These are phyloP conservation scores for Drosophila bocqueti DNA, from an alignment of 1,140 invertebrate species.

Conservation along the genomic window DNA sequence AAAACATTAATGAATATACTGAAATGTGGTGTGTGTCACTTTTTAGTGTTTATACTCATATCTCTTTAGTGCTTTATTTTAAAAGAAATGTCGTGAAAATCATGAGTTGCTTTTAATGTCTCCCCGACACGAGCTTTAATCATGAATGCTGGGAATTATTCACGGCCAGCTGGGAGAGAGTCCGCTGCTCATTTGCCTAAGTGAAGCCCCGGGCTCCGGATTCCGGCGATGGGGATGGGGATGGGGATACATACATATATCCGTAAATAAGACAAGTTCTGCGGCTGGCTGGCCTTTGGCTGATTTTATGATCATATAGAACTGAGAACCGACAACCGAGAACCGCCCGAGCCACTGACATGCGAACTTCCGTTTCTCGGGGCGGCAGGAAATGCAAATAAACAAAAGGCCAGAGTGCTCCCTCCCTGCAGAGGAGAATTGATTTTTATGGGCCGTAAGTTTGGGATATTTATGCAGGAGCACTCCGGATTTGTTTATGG, in stretches of 20 bases:
- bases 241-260: background rate
- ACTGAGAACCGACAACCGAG: background rate
- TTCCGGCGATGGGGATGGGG: conserved; percentile 1
- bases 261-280: conserved; percentile 51
- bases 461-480: conserved; percentile 77
- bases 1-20: conserved; percentile 11
- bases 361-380: conserved; percentile 72
- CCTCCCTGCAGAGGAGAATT: conserved; percentile 58
- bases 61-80: background rate
- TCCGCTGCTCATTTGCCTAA: conserved; percentile 38
- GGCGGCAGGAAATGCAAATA: conserved; percentile 79
- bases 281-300: conserved; percentile 54
- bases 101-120: conserved; percentile 24
- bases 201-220: conserved; percentile 31
- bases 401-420: conserved; percentile 61
- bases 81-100: conserved; percentile 7
- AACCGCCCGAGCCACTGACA: conserved; percentile 50
- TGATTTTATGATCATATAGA: conserved; percentile 54
- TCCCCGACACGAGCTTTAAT: conserved; percentile 30
- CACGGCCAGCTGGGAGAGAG: conserved; percentile 27
- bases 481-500: conserved; percentile 59
- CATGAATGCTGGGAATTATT: conserved; percentile 33
- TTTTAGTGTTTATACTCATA: conserved; percentile 16
- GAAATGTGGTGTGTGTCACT: background rate
- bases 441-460: conserved; percentile 82